Evolutionary conservation across 1,140 invertebrate genomes (phyloP).

Genomic region (Diabrotica virgifera): DNA sequence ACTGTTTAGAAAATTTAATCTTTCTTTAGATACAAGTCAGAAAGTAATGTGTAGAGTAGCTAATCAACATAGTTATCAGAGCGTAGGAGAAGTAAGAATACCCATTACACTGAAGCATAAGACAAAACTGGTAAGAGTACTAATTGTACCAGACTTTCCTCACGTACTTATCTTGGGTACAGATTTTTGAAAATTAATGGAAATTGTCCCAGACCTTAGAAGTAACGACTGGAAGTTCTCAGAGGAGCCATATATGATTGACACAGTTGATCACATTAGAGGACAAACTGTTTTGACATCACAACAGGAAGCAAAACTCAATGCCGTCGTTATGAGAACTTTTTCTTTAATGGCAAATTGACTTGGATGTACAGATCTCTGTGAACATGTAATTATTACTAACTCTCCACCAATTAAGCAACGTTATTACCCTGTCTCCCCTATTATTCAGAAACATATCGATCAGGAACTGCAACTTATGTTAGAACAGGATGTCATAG

Average conservation of each 20-base stretch:
- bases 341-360: background rate
- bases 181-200: conserved; percentile 18
- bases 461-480: too few relatives aligned
- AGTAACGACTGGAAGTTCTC: conserved; percentile 14
- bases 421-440: too few relatives aligned
- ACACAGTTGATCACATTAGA: background rate
- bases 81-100: background rate
- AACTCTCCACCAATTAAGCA: too few relatives aligned
- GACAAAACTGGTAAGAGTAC: background rate
- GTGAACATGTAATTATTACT: too few relatives aligned
- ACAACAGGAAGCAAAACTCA: background rate
- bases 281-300: background rate
- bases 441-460: too few relatives aligned
- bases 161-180: conserved; percentile 14
- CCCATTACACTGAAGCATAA: conserved; percentile 4
- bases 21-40: background rate
- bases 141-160: background rate
- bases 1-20: background rate
- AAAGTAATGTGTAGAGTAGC: background rate
- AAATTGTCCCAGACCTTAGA: conserved; percentile 17
- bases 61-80: background rate
- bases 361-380: background rate
- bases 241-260: background rate
- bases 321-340: background rate
- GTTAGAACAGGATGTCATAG: too few relatives aligned